A percentile compares a stretch with the other conserved stretches of the same genome.
phyloP scores from a whole-genome alignment of 2,888 invertebrate species.

The Ectobius pallidus region DNA sequence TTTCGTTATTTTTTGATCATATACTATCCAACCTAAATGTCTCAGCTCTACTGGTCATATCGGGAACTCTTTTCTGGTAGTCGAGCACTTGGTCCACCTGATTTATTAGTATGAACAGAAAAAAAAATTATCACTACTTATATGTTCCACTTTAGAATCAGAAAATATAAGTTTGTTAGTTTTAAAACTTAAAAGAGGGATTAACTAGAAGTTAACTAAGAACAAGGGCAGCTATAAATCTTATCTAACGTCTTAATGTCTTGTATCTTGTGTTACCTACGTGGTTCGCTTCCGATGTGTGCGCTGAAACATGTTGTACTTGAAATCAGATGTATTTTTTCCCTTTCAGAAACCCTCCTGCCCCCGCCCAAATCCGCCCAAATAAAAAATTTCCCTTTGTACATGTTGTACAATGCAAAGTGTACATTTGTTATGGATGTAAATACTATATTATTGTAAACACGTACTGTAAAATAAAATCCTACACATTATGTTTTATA shows the following conservation, averaged over 20 bases:
- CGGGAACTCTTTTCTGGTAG: too few relatives aligned
- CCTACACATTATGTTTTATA: background rate
- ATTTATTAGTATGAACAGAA: too few relatives aligned
- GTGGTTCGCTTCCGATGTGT: background rate
- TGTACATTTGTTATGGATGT: background rate
- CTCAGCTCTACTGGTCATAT: too few relatives aligned
- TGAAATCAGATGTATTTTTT: background rate
- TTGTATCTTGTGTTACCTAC: background rate
- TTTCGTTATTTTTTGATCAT: too few relatives aligned
- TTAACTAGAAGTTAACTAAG: background rate
- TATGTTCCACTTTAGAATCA: background rate
- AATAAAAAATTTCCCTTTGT: background rate
- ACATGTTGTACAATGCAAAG: background rate
- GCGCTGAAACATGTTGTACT: background rate
- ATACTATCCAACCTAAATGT: too few relatives aligned
- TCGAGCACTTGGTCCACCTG: too few relatives aligned
- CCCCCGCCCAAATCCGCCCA: slow-evolving; percentile 1
- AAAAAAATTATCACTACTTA: background rate
- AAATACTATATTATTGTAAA: background rate
- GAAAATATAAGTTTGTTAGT: background rate
- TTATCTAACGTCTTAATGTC: background rate
- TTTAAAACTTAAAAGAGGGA: too few relatives aligned
- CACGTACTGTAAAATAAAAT: background rate
- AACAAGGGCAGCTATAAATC: background rate
- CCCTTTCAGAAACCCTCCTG: background rate